A percentile compares a stretch with the other conserved stretches of the same genome.
Conservation (phyloP, 2,888 invertebrate genomes). For the Trissolcus brochymenae region DNA sequence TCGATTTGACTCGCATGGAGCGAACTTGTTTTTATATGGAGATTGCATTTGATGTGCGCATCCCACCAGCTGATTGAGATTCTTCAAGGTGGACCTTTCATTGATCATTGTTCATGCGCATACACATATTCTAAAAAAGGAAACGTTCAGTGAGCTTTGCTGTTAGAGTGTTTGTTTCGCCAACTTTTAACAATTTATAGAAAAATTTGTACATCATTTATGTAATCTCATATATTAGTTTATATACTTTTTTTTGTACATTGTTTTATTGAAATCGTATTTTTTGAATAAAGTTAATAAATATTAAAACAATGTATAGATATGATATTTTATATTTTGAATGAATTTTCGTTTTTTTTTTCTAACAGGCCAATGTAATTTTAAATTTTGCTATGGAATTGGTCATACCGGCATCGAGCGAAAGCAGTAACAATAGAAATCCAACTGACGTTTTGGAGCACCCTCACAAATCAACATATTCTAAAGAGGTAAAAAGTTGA, state of each 20-base stretch:
- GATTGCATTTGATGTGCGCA: slow-evolving; percentile 54
- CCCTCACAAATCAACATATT: slow-evolving; percentile 77
- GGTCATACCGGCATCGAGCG: slow-evolving; percentile 65
- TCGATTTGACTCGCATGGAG: slow-evolving; percentile 27
- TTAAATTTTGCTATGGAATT: slow-evolving; percentile 63
- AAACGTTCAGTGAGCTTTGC: slow-evolving; percentile 25
- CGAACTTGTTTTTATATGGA: slow-evolving; percentile 38
- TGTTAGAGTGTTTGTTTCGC: too few relatives aligned
- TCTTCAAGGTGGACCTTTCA: slow-evolving; percentile 55
- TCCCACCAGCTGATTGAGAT: slow-evolving; percentile 56
- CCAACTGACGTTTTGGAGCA: slow-evolving; percentile 59
- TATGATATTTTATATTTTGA: too few relatives aligned
- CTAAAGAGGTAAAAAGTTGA: slow-evolving; percentile 17
- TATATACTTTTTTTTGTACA: neutral
- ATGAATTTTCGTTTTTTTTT: neutral
- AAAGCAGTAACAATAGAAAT: slow-evolving; percentile 66
- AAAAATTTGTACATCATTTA: neutral
- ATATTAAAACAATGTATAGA: too few relatives aligned
- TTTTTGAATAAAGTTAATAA: too few relatives aligned
- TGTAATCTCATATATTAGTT: neutral
- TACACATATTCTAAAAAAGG: slow-evolving; percentile 46
- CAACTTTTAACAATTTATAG: neutral
- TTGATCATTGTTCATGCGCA: slow-evolving; percentile 50
- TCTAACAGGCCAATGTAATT: too few relatives aligned
- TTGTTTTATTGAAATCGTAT: neutral